Evolutionary conservation across 2,888 invertebrate genomes (phyloP), one percentile per base, ranked within the genome.

Genomic region (Lasioglossum lativentre): DNA sequence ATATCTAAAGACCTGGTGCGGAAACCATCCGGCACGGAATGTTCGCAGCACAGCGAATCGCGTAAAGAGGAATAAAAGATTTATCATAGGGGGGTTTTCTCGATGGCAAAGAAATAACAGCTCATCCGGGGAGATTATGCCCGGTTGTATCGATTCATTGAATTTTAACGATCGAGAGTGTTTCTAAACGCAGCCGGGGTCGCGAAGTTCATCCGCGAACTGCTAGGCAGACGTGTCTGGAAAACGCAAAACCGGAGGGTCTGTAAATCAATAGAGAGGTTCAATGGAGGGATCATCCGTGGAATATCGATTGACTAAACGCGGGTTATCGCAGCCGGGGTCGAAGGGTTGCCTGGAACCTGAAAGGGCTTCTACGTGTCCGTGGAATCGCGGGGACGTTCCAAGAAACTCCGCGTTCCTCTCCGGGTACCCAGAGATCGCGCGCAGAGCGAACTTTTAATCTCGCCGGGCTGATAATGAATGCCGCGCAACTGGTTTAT

Each of bases 401-500:
- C 70, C 78, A 71, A 82, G 88, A 82, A 86, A 88, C 88, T 84
- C 86, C 88, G 88, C 86, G 87, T 90, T 91, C 90, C 81, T 86
- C 88, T 3, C 34, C 10, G 34, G 23, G 83, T 75, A 27, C 3
- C 12, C n/a, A 2, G 1, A 85, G 83, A 91, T 88, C 86, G 85
- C 87, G 80, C 86, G 90, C 52, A 52, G 8, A 52, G 27, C 85
- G 90, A 90, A 93, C 88, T 91, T 92, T 92, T 91, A 91, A 92
- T 92, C 90, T 88, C 87, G 88, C 72, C 91, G 86, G 90, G 71
- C 88, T 88, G 93, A 93, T 93, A 93, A 93, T 93, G 93, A 93
- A 93, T 92, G 90, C 93, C 88, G 92, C 92, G 91, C 92, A 92
- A 93, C 93, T 92, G 92, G 92, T 93, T 59, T 93, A 93, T 93